Conservation (phyloP, 53 echinoderm and acorn worm species). For the Luidia sarsii region DNA sequence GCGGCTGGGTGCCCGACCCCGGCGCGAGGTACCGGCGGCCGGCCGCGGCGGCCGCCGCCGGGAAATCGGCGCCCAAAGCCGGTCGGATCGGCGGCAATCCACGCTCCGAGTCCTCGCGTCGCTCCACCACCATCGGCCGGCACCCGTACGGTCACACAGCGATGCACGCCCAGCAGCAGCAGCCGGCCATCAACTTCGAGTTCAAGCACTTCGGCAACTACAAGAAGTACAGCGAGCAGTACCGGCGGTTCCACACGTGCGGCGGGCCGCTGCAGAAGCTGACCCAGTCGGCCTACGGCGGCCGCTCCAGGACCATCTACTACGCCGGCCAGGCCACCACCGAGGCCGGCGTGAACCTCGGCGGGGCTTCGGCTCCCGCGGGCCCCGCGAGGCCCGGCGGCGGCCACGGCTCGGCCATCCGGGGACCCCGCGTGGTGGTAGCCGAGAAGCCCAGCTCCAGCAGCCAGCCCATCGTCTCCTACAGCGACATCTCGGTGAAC, state of each 20-base stretch:
- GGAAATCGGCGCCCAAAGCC: not conserved
- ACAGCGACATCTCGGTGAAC: constrained; percentile 52
- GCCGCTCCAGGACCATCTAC: constrained; percentile 67
- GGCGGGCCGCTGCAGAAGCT: constrained; percentile 89
- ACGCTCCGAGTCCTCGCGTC: not conserved
- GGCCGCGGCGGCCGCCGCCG: not conserved
- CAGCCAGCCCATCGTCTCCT: constrained; percentile 17
- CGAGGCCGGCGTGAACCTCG: constrained; percentile 49
- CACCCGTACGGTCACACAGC: not conserved
- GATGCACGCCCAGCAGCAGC: too few relatives aligned
- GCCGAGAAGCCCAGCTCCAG: constrained; percentile 9
- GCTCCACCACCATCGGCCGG: not conserved
- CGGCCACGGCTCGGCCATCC: not conserved
- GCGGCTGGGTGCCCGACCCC: constrained; percentile 85
- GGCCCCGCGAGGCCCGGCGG: not conserved
- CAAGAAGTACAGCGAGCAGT: constrained; percentile 94
- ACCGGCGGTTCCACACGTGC: constrained; percentile 86
- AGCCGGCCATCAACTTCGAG: constrained; percentile 48
- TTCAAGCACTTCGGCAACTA: constrained; percentile 88
- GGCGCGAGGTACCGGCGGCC: constrained; percentile 69
- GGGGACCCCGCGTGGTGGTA: too few relatives aligned
- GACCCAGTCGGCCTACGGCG: constrained; percentile 58
- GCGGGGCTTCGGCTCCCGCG: not conserved
- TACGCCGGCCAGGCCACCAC: constrained; percentile 69
- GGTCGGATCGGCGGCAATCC: not conserved